Evolutionary conservation across 2,888 invertebrate genomes (phyloP), one percentile per base, ranked within the genome.

Genomic region (Bombyx huttoni): DNA sequence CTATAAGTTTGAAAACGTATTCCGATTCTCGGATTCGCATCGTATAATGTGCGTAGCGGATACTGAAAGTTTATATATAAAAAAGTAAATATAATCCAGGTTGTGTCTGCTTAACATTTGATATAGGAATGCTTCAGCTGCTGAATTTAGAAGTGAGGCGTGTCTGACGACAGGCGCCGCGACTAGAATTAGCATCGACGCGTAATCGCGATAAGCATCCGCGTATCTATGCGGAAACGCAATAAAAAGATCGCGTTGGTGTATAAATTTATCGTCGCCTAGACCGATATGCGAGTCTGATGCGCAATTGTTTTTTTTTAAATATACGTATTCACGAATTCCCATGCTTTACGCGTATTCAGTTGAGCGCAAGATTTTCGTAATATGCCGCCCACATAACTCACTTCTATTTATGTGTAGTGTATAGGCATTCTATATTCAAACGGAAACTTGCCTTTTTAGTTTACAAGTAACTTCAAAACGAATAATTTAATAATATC

Each of bases 171-270:
- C 72, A 73, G 78, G 77, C 81, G 80, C 77, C 77, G 71, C 73
- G 75, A 76, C 77, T 73, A 67, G 70, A 86, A 81, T 81, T 86
- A 85, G 86, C 40, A 81, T 70, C 71, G 68, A 69, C 73, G 72
- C 75, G 73, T 71, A 68, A 70, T 70, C 60, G 71, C 74, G 78
- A 81, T 80, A 81, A 77, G 68, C 73, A 67, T 62, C 69, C 65
- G 68, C 70, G 81, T 78, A 73, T 71, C 82, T 78, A 87, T 80
- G 87, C 87, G 87, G 87, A 88, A 85, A 80, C 75, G 70, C 68
- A 77, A 77, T 78, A 75, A 79, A 82, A 84, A 78, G 73, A 75
- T 74, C 70, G 76, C 79, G 80, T 81, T 73, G 76, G 77, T 72
- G 80, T 78, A 78, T 77, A 81, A 80, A 84, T 86, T 83, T 82